Evolutionary conservation across 2,113 vertebrate species (phyloP).

Genomic region (Microcebus ravelobensis): DNA sequence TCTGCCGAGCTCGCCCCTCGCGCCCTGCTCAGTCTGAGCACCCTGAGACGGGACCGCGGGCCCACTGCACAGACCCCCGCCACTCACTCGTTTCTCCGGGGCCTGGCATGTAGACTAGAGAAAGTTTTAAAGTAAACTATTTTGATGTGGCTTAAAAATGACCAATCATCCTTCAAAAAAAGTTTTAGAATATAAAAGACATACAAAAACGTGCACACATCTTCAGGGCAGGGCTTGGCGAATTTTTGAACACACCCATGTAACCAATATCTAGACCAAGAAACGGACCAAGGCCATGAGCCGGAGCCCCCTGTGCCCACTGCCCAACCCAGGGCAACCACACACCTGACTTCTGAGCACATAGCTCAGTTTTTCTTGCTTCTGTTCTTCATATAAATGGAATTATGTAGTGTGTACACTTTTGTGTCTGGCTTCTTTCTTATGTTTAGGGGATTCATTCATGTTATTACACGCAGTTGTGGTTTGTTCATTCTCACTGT

Average conservation of each 20-base stretch:
- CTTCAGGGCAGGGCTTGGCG: neutral
- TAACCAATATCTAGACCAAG: neutral
- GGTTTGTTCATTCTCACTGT: neutral
- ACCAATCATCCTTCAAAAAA: neutral
- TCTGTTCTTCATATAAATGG: neutral
- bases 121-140: neutral
- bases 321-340: fast-evolving
- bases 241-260: neutral
- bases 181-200: neutral
- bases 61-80: neutral
- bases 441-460: neutral
- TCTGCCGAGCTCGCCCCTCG: neutral
- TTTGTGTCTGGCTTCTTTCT: neutral
- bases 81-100: neutral
- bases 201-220: neutral
- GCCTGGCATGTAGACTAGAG: neutral
- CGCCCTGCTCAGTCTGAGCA: too few relatives aligned
- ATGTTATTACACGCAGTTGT: neutral
- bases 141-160: neutral
- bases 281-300: neutral
- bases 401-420: neutral
- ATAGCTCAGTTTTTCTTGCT: neutral
- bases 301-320: neutral
- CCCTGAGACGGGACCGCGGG: neutral
- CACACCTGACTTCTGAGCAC: neutral